Conservation (phyloP, 92 coral and sea anemone genomes). For the Blastomussa wellsi region DNA sequence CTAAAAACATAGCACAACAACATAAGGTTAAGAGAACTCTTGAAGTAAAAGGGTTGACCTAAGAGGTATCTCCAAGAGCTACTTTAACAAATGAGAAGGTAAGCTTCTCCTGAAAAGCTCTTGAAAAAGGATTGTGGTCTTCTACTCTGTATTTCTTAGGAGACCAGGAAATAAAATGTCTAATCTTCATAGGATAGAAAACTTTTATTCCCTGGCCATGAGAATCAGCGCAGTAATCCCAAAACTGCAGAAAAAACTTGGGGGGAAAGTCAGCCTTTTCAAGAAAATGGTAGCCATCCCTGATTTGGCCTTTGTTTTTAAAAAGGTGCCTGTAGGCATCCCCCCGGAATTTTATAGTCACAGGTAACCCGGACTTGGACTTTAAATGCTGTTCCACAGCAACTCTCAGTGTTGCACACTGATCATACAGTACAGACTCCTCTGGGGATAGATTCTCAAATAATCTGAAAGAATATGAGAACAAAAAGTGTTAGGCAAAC, state of each 20-base stretch:
- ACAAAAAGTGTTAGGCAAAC: constrained; percentile 13
- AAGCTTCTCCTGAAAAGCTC: constrained; percentile 51
- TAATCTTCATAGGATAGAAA: constrained; percentile 47
- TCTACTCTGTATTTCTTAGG: constrained; percentile 36
- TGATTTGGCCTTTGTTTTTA: constrained; percentile 20
- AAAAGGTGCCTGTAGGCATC: constrained; percentile 51
- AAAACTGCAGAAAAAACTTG: constrained; percentile 35
- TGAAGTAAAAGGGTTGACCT: background rate
- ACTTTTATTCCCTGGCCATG: constrained; percentile 61
- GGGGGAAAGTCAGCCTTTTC: constrained; percentile 37
- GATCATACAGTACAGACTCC: background rate
- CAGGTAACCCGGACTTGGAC: constrained; percentile 34
- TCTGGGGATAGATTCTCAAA: constrained; percentile 34
- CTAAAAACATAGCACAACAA: background rate
- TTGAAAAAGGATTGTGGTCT: constrained; percentile 6
- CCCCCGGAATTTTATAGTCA: constrained; percentile 42
- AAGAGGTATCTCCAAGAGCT: constrained; percentile 51
- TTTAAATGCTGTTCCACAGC: constrained; percentile 53
- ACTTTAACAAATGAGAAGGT: constrained; percentile 52
- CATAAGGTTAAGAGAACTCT: background rate
- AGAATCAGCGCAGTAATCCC: constrained; percentile 54
- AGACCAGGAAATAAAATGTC: constrained; percentile 53
- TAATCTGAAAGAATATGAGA: constrained; percentile 21
- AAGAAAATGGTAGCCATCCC: constrained; percentile 30
- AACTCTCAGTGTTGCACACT: constrained; percentile 33